phyloP scores from a whole-genome alignment of 92 coral and sea anemone species.

The Paramuricea clavata region DNA sequence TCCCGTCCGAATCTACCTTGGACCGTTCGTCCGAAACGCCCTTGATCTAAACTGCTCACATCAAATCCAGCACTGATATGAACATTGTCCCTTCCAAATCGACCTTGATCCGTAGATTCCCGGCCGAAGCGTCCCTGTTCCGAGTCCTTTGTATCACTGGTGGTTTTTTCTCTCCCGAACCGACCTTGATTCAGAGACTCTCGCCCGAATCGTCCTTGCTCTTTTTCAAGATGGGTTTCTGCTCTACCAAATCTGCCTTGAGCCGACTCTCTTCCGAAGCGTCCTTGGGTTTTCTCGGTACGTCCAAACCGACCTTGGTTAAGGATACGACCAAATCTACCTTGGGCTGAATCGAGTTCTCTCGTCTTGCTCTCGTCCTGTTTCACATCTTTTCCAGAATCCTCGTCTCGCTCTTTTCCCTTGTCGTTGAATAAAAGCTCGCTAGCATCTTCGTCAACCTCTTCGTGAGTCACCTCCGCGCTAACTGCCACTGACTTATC shows the following conservation, averaged over 20 bases:
- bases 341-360: slow-evolving; percentile 7
- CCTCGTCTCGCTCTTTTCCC: too few species aligned
- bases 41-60: neutral
- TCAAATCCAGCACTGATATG: neutral
- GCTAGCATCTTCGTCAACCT: neutral
- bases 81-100: slow-evolving; percentile 24
- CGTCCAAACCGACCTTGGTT: slow-evolving; percentile 37
- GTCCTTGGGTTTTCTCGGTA: slow-evolving; percentile 6
- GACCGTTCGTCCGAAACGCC: neutral
- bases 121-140: slow-evolving; percentile 36
- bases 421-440: slow-evolving; percentile 2
- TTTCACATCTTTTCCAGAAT: neutral
- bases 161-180: slow-evolving; percentile 1
- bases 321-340: slow-evolving; percentile 29
- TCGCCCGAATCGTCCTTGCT: slow-evolving; percentile 28
- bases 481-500: slow-evolving; percentile 7
- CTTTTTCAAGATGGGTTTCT: neutral
- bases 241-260: neutral
- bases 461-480: neutral
- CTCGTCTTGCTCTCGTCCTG: neutral
- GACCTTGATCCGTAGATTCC: slow-evolving; percentile 26
- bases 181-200: slow-evolving; percentile 10
- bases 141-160: neutral
- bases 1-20: slow-evolving; percentile 34
- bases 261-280: slow-evolving; percentile 18